phyloP scores from a whole-genome alignment of 2,888 invertebrate genomes.

The Diloba caeruleocephala region DNA sequence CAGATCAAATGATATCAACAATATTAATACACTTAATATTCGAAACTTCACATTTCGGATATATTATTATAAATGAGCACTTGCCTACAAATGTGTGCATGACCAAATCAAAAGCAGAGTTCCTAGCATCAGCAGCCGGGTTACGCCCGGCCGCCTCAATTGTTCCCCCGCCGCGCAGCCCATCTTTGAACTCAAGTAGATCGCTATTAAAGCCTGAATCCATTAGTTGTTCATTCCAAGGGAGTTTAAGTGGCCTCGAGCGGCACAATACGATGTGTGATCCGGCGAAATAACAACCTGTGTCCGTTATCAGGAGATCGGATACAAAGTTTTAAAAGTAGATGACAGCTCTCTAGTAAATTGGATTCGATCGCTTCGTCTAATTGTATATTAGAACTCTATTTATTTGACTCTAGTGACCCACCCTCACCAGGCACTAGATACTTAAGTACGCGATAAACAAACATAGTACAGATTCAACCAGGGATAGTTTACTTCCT shows the following conservation, averaged over 20 bases:
- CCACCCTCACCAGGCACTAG: too few species aligned
- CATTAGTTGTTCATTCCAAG: conserved; percentile 71
- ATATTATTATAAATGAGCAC: conserved; percentile 14
- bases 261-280: conserved; percentile 52
- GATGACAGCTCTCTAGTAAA: background rate
- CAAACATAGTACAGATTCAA: too few species aligned
- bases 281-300: conserved; percentile 51
- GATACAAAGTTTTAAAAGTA: background rate
- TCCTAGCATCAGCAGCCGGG: conserved; percentile 47
- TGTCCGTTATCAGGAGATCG: conserved; percentile 24
- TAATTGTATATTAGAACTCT: too few species aligned
- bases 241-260: conserved; percentile 63
- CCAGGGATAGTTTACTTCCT: too few species aligned
- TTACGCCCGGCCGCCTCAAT: conserved; percentile 55
- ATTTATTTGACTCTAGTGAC: too few species aligned
- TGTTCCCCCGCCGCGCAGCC: conserved; percentile 65
- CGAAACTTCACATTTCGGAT: background rate
- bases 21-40: background rate
- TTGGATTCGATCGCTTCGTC: background rate
- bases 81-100: conserved; percentile 43
- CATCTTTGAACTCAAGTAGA: conserved; percentile 75
- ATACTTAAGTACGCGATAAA: too few species aligned
- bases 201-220: conserved; percentile 64
- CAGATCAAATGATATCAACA: background rate
- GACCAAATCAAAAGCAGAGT: conserved; percentile 49